Percentiles rank a stretch among this genome's conserved stretches.
Evolutionary conservation across 2,113 vertebrate species (phyloP).

Genomic region (Melanerpes formicivorus): DNA sequence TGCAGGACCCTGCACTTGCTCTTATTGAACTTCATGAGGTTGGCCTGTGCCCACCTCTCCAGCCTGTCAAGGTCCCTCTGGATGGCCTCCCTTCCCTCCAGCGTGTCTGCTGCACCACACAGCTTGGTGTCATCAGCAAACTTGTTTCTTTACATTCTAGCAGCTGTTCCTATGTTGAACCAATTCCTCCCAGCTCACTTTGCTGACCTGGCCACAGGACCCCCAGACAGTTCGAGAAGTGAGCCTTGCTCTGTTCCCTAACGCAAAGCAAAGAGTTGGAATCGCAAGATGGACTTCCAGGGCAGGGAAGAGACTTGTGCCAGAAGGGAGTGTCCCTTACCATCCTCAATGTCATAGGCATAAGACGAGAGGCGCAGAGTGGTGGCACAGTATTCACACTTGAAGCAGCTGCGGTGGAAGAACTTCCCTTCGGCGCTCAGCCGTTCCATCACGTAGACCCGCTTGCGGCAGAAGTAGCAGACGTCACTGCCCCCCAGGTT

Average conservation of each 20-base stretch:
- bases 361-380: constrained; percentile 93
- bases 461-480: constrained; percentile 94
- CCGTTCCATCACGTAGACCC: constrained; percentile 97
- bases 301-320: too few species aligned
- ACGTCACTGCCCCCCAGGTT: constrained; percentile 96
- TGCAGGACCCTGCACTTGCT: too few species aligned
- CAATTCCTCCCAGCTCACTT: background rate
- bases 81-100: too few species aligned
- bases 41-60: too few species aligned
- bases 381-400: constrained; percentile 92
- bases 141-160: background rate
- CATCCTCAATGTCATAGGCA: constrained; percentile 91
- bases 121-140: too few species aligned
- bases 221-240: rapidly evolving
- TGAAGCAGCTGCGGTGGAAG: constrained; percentile 99
- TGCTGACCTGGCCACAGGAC: background rate
- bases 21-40: too few species aligned
- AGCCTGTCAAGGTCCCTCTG: too few species aligned
- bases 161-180: background rate
- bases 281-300: background rate
- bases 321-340: constrained; percentile 68
- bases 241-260: background rate
- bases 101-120: too few species aligned
- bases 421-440: constrained; percentile 97
- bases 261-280: background rate